Percentiles rank a stretch among this genome's conserved stretches.
These are phyloP conservation scores for Drosophila setifemur DNA, from an alignment of 1,140 invertebrate species.

Conservation along the genomic window DNA sequence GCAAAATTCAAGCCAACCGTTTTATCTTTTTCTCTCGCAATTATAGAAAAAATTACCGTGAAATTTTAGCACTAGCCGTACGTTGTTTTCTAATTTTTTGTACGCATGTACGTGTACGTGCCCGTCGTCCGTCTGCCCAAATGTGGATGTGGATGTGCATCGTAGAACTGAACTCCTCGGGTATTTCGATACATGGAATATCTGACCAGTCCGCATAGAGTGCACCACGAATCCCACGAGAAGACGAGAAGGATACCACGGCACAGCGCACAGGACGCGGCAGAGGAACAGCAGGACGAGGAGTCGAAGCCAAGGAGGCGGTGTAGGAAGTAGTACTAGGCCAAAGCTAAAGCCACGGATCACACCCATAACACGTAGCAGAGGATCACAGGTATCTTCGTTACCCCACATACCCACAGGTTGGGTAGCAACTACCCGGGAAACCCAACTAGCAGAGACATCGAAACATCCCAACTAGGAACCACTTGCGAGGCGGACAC, in stretches of 20 bases:
- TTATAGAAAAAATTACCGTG: conserved; percentile 77
- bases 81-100: conserved; percentile 66
- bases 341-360: neutral
- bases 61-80: conserved; percentile 71
- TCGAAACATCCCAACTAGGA: neutral
- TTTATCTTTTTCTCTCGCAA: conserved; percentile 61
- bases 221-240: neutral
- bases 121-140: conserved; percentile 57
- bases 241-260: conserved; percentile 17
- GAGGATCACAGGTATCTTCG: neutral
- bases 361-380: neutral
- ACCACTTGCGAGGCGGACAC: neutral
- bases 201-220: conserved; percentile 35
- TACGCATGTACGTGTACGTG: conserved; percentile 64
- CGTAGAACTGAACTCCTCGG: conserved; percentile 46
- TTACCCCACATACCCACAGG: neutral
- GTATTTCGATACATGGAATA: conserved; percentile 60
- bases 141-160: conserved; percentile 62
- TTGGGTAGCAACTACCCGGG: neutral
- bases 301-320: neutral
- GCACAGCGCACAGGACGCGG: no score
- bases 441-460: neutral
- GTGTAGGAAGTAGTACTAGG: neutral
- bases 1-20: conserved; percentile 69
- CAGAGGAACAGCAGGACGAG: neutral